Evolutionary conservation across 64 coral and sea anemone species (phyloP).

Genomic region (Stichodactyla mertensii): DNA sequence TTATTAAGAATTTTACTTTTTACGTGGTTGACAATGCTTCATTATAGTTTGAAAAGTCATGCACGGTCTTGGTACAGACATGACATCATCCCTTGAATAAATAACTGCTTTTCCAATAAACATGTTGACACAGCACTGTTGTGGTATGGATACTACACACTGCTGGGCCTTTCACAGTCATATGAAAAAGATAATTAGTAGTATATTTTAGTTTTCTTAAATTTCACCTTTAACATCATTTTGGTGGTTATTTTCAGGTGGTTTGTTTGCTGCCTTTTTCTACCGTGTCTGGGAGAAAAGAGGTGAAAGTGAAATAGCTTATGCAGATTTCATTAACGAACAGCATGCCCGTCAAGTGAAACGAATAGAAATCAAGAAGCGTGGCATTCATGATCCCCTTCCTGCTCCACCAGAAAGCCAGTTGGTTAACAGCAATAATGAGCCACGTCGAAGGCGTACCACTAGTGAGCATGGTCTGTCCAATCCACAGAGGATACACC

Average conservation of each 20-base stretch:
- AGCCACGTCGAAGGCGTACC: slow-evolving; percentile 10
- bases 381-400: slow-evolving; percentile 60
- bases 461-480: slow-evolving; percentile 21
- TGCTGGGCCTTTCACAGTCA: too few species aligned
- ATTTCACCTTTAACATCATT: too few species aligned
- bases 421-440: background rate
- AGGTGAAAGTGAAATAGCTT: slow-evolving; percentile 77
- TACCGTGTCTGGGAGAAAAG: slow-evolving; percentile 95
- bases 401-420: slow-evolving; percentile 48
- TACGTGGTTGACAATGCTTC: too few species aligned
- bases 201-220: too few species aligned
- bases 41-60: too few species aligned
- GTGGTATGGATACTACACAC: too few species aligned
- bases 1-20: too few species aligned
- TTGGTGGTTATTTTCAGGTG: slow-evolving; percentile 36
- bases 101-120: too few species aligned
- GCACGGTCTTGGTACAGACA: too few species aligned
- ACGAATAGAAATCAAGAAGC: slow-evolving; percentile 39
- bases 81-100: too few species aligned
- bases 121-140: too few species aligned
- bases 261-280: slow-evolving; percentile 89
- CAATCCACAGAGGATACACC: slow-evolving; percentile 7
- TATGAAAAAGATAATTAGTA: too few species aligned
- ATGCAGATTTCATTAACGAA: slow-evolving; percentile 56
- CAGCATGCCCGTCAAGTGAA: slow-evolving; percentile 50